Evolutionary conservation across 2,888 invertebrate genomes (phyloP).

Genomic region (Drosophila limbata): DNA sequence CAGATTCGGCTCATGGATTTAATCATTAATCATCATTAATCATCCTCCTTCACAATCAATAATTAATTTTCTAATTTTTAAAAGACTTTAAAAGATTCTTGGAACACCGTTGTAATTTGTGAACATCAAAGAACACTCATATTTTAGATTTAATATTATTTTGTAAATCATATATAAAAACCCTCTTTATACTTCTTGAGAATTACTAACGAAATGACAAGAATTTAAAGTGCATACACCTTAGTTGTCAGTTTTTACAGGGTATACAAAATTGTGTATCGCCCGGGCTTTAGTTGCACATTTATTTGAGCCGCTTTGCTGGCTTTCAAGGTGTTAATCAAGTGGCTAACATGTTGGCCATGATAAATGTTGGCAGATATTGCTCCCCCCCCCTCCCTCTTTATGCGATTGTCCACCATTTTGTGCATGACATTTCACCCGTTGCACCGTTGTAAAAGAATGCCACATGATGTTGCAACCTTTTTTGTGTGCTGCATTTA

Average conservation of each 20-base stretch:
- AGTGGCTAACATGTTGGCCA: constrained; percentile 65
- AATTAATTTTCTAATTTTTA: no score
- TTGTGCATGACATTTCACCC: background rate
- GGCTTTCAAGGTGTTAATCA: constrained; percentile 73
- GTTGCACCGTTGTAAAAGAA: background rate
- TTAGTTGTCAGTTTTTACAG: background rate
- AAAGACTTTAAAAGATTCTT: no score
- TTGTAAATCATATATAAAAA: no score
- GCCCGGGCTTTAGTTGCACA: constrained; percentile 39
- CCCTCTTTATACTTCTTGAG: no score
- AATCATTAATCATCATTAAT: no score
- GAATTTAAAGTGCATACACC: background rate
- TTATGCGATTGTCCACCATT: no score
- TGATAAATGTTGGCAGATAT: constrained; percentile 60
- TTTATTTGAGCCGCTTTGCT: constrained; percentile 51
- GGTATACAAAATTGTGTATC: constrained; percentile 1
- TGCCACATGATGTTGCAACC: constrained; percentile 12
- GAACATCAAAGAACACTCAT: no score
- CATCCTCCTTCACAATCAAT: no score
- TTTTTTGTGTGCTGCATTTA: constrained; percentile 42
- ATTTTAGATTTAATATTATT: no score
- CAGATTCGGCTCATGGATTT: no score
- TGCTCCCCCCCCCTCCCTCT: background rate
- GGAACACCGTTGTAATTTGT: no score
- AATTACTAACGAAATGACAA: no score